Evolutionary conservation across 2,797 vertebrate species (phyloP).

Genomic region (Malacoraja senta): DNA sequence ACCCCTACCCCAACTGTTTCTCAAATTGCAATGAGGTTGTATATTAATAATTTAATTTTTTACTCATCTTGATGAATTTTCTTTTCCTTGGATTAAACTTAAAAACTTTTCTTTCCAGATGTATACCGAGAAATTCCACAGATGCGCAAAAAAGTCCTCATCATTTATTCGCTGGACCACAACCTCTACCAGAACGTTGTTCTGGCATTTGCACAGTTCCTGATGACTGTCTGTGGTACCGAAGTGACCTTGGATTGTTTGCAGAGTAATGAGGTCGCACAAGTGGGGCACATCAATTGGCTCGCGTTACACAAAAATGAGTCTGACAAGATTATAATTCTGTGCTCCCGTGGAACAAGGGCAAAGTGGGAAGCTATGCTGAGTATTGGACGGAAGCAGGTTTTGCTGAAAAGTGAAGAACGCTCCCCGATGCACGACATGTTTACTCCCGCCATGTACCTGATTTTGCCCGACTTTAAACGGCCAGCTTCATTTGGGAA

Average conservation of each 20-base stretch:
- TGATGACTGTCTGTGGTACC: slow-evolving; percentile 74
- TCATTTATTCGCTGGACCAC: slow-evolving; percentile 90
- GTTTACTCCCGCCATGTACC: slow-evolving; percentile 77
- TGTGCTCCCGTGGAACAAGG: slow-evolving; percentile 81
- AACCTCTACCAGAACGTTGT: slow-evolving; percentile 76
- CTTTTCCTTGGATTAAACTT: neutral
- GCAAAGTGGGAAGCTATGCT: slow-evolving; percentile 90
- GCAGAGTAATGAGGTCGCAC: slow-evolving; percentile 67
- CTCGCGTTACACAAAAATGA: slow-evolving; percentile 74
- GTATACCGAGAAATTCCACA: neutral
- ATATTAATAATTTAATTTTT: neutral
- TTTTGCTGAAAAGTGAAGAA: slow-evolving; percentile 69
- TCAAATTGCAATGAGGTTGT: neutral
- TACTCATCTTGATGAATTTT: neutral
- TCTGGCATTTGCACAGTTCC: slow-evolving; percentile 80
- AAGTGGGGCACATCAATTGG: slow-evolving; percentile 75
- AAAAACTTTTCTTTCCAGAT: neutral
- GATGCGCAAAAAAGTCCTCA: slow-evolving; percentile 65
- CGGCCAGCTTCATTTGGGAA: slow-evolving; percentile 70
- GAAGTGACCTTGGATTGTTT: slow-evolving; percentile 79
- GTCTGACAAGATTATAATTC: slow-evolving; percentile 75
- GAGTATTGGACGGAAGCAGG: slow-evolving; percentile 48
- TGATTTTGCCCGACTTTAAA: slow-evolving; percentile 82
- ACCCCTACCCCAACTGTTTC: neutral
- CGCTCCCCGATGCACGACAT: slow-evolving; percentile 71